Base-by-base conservation (phyloP, 2,113 vertebrate genomes). In the Balaeniceps rex region DNA sequence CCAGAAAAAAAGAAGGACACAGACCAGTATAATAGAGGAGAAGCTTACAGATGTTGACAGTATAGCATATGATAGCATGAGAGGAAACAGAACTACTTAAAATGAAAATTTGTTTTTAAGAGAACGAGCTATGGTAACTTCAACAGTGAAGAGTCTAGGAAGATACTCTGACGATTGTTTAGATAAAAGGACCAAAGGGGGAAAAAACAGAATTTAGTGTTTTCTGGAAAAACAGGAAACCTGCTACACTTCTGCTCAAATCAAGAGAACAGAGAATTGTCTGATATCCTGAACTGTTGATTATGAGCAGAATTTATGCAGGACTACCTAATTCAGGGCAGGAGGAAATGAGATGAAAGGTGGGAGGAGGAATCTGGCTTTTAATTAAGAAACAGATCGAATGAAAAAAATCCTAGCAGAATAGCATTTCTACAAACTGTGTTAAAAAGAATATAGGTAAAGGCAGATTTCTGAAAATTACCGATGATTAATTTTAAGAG, bases 1-100 rank as follows among this genome's bases (percentile, higher is more conserved):
- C 92, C 98, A 98, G 97, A 97, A 97, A 96, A 98, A 98, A 96
- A 98, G 97, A 98, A 98, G 98, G 97, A 97, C 98, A 98, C 90
- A 97, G 97, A 98, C 93, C 96, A 98, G 98, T 94, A 82, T 94
- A 98, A 98, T 6, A 98, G 98, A 98, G 91, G 95, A 98, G 93
- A 94, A 98, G 97, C 84, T 97, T 97, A 96, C 70, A 98, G 97
- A 79, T 95, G 82, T 75, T 90, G 98, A 97, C 89, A 98, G 97
- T 89, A 84, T 55, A 98, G 97, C 95, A 96, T 83, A 98, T 91
- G 91, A 97, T 1, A 95, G 97, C 90, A 89, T 69, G 69, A 97
- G 94, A 97, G 78, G 96, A 98, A 97, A 98, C 82, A 97, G 96
- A 95, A 91, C 93, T 97, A 80, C 46, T 94, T 91, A 87, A 57